Evolutionary conservation across 2,888 invertebrate species (phyloP), one percentile per base, ranked within the genome.

Genomic region (Polyploca ridens): DNA sequence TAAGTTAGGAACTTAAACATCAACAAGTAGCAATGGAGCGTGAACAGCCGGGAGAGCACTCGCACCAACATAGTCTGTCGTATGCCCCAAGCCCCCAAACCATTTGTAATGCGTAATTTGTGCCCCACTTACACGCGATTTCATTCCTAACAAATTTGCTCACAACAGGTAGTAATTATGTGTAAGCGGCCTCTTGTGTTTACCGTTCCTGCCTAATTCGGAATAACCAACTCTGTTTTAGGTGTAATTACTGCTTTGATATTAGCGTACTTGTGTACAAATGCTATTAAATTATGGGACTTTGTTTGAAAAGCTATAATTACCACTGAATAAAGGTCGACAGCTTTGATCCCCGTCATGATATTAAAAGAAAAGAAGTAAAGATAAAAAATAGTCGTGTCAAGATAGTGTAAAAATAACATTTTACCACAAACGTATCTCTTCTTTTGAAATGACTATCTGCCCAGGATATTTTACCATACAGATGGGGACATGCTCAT

Each of bases 121-220:
- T 62, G 65, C 65, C 62, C 68, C 68, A 69, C 61, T 58, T 60
- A 58, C 72, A 75, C 66, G 69, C 69, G 64, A 72, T 69, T 63
- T 69, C 64, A 66, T 62, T 60, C 63, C 63, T 69, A 67, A 71
- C 70, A 69, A 66, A 69, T 69, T 74, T 69, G 63, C 66, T 62
- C 66, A 66, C 64, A 64, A 68, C 58, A 69, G 63, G 64, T 73
- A n/a, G 63, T 64, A 74, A 77, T 77, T 76, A 77, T 38, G 67
- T 62, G 67, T 66, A 69, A 75, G 67, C 71, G 67, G 58, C 41
- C 75, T 71, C 74, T 57, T 8, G 67, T 67, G 76, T 65, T 71
- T 65, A 60, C 35, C 41, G 33, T 41, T 19, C 54, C 46, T 46
- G 49, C 63, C 66, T 75, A 70, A 72, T 72, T 74, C 59, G 72